Evolutionary conservation across 2,888 invertebrate genomes (phyloP), one percentile per base, ranked within the genome.

Genomic region (Colletes collaris): DNA sequence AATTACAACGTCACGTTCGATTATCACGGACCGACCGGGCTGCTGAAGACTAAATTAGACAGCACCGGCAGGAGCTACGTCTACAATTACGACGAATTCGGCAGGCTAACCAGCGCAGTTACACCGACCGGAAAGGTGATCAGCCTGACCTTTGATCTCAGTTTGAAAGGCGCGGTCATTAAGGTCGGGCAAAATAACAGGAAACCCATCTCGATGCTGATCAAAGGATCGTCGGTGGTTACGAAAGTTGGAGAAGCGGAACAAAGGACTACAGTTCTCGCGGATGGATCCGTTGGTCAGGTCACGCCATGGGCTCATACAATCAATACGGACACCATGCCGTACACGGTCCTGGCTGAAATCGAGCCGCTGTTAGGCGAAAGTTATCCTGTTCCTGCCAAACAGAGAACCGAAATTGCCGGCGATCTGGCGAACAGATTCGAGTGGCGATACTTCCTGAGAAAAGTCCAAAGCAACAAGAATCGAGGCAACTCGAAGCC

Each of bases 121-220:
- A 98, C 98, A 6, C 99, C 99, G 0, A 99, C 98, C n/a, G 99
- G 99, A 6, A 96, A 98, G 93, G 96, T 98, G 19, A 97, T 98
- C 69, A 96, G 96, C 79, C 93, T 98, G 0, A 96, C 96, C 4
- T 98, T 98, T 90, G 98, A 98, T 93, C 94, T 98, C n/a, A 98
- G 97, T 89, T 94, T 97, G 13, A 97, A 97, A 93, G 98, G 98
- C 0, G 98, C 98, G 0, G 97, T 97, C 11, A 97, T 98, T 0
- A 96, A 96, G 89, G 96, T 98, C 0, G 96, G 96, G 6, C 96
- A 97, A 92, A 97, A 97, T 90, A 96, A 97, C 85, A 95, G 96
- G 68, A 96, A 97, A 89, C 97, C 97, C 1, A 95, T 97, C 6
- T 96, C 97, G 0, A 97, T 98, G 95, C 93, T 97, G 10, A 98